Evolutionary conservation across 2,797 vertebrate species (phyloP).

Genomic region (Pseudochirops cupreus): DNA sequence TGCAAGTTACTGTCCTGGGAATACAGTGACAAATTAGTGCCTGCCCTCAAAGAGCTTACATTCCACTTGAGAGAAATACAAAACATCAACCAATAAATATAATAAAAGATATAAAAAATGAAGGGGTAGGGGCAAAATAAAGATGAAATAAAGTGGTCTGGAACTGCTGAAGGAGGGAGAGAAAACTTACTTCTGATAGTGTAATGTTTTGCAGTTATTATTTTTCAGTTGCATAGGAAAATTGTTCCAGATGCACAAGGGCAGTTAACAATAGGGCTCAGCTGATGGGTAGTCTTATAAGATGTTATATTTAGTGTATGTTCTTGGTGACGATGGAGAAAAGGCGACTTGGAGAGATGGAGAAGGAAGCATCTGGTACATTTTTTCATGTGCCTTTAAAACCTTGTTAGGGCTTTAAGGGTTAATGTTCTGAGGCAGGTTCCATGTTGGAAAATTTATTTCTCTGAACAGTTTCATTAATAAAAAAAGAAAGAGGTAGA

Average conservation of each 20-base stretch:
- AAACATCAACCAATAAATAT: neutral
- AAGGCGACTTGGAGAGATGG: neutral
- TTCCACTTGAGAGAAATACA: neutral
- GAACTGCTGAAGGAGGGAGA: neutral
- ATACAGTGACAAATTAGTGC: neutral
- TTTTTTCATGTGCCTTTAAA: conserved; percentile 65
- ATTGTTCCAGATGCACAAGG: conserved; percentile 37
- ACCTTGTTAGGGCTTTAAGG: conserved; percentile 42
- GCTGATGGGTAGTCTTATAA: conserved; percentile 8
- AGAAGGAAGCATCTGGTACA: neutral
- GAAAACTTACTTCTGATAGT: neutral
- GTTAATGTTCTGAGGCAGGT: conserved; percentile 21
- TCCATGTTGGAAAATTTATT: neutral
- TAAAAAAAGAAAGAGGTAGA: neutral
- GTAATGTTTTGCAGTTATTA: conserved; percentile 15
- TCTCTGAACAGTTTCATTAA: neutral
- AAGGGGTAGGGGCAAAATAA: neutral
- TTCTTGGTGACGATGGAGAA: conserved; percentile 25
- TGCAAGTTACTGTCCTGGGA: neutral
- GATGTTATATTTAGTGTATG: conserved; percentile 27
- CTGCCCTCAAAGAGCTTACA: neutral
- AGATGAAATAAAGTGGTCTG: neutral
- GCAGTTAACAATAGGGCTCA: neutral
- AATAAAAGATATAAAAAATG: neutral
- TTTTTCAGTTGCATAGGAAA: conserved; percentile 56